Evolutionary conservation across 2,113 vertebrate species (phyloP), one percentile per base, ranked within the genome.

Genomic region (Cephalopterus ornatus): DNA sequence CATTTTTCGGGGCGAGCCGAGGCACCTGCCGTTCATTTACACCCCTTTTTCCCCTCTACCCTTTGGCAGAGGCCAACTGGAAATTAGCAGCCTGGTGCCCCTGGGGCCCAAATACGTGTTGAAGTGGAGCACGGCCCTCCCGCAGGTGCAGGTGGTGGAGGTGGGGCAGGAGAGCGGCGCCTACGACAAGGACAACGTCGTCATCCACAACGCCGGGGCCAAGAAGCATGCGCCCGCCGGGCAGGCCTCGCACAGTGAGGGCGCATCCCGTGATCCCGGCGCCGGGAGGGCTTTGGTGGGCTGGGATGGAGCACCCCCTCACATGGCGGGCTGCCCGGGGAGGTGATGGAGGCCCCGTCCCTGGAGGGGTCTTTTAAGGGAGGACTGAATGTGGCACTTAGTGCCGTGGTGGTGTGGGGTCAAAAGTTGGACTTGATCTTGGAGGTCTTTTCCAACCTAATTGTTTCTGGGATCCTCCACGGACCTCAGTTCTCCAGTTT

Each of bases 91-190:
- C 97, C 97, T 99, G 80, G 99, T 99, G 85, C 99, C 99, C 4
- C 95, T 99, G 16, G 99, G 99, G 35, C 99, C 99, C 73, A 99
- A 98, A 93, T 99, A 99, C 46, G 99, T 99, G 66, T 98, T 99
- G 97, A 99, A 99, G 96, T 99, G 99, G 99, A 99, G 98, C 88
- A 98, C 99, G 9, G 98, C 99, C n/a, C 94, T 99, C 61, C 98
- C 98, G 2, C 99, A 99, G 97, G 98, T 99, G 68, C 99, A 99
- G 80, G 99, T 99, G 37, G 98, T 99, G 20, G 99, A 99, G 94
- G 99, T 99, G 63, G 99, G 99, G 17, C 99, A 99, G 97, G 99
- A 99, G 47, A 97, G 96, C 4, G 66, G 97, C 1, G 11, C 96
- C 82, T 98, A 98, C 0, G 98, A 98, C 94, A 99, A 98, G 96